phyloP scores from a whole-genome alignment of 2,113 vertebrate genomes.

The Blennius ocellaris region DNA sequence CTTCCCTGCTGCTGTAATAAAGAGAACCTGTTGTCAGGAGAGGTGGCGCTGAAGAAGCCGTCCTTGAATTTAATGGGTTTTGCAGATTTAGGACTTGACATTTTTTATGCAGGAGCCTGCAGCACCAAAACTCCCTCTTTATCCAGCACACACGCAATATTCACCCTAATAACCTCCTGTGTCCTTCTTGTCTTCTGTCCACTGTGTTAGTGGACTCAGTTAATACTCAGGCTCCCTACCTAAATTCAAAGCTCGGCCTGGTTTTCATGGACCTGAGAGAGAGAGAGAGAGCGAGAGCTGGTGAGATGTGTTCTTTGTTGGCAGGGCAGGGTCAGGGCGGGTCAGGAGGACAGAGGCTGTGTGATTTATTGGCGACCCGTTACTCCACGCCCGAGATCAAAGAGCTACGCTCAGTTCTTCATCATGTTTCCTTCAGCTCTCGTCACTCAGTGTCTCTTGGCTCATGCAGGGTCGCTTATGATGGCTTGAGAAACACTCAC shows the following conservation, averaged over 20 bases:
- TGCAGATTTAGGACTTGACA: conserved; percentile 62
- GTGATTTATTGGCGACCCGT: conserved; percentile 66
- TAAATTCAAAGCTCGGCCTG: not conserved
- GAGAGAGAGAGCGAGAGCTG: too few species aligned
- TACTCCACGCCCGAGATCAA: conserved; percentile 70
- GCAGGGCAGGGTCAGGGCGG: conserved; percentile 9
- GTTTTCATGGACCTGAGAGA: too few species aligned
- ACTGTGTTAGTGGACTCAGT: conserved; percentile 1
- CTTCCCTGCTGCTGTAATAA: conserved; percentile 68
- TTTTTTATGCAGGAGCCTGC: conserved; percentile 50
- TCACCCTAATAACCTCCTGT: not conserved
- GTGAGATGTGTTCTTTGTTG: too few species aligned
- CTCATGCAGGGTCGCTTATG: conserved; percentile 15
- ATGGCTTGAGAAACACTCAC: conserved; percentile 22
- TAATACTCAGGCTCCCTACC: not conserved
- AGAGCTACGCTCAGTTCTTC: conserved; percentile 56
- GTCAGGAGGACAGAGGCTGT: conserved; percentile 68
- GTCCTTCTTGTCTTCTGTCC: not conserved
- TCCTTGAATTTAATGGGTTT: conserved; percentile 74
- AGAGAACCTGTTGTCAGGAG: conserved; percentile 62
- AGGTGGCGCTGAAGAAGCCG: conserved; percentile 54
- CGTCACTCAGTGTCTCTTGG: conserved; percentile 11
- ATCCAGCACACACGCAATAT: conserved; percentile 4
- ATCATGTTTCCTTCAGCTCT: conserved; percentile 45
- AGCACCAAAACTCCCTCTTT: conserved; percentile 11